Conservation (phyloP, 2,797 vertebrate species). For the Cuculus canorus region DNA sequence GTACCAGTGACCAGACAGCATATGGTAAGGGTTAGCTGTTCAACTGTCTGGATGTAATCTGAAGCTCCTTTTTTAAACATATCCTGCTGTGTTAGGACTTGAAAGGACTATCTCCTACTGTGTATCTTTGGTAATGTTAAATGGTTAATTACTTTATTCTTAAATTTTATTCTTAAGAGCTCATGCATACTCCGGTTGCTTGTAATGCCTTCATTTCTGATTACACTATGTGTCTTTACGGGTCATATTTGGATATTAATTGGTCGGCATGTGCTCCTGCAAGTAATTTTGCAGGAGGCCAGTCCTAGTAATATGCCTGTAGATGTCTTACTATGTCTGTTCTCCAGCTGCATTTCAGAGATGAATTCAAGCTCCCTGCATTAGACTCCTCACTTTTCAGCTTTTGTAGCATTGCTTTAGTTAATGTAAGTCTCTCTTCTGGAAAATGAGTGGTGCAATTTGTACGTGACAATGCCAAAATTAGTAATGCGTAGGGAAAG, state of each 20-base stretch:
- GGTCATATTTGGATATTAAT: neutral
- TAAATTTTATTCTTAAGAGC: neutral
- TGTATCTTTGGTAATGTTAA: neutral
- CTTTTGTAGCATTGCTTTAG: neutral
- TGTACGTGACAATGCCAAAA: neutral
- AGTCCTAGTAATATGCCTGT: neutral
- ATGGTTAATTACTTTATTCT: neutral
- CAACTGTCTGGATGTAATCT: neutral
- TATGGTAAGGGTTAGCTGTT: neutral
- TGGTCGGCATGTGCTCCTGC: neutral
- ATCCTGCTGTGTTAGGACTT: neutral
- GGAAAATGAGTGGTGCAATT: neutral
- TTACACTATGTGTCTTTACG: neutral
- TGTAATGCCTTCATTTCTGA: neutral
- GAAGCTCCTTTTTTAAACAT: neutral
- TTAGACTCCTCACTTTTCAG: neutral
- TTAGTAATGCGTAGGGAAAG: neutral
- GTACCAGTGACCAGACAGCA: accelerated
- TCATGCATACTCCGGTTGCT: neutral
- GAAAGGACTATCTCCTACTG: neutral
- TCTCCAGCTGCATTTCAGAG: neutral
- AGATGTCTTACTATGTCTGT: neutral
- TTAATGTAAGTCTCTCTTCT: neutral
- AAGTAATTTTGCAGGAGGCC: neutral
- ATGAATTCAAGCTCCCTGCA: neutral